Evolutionary conservation across 2,888 invertebrate genomes (phyloP).

Genomic region (Platycheirus rosarum): DNA sequence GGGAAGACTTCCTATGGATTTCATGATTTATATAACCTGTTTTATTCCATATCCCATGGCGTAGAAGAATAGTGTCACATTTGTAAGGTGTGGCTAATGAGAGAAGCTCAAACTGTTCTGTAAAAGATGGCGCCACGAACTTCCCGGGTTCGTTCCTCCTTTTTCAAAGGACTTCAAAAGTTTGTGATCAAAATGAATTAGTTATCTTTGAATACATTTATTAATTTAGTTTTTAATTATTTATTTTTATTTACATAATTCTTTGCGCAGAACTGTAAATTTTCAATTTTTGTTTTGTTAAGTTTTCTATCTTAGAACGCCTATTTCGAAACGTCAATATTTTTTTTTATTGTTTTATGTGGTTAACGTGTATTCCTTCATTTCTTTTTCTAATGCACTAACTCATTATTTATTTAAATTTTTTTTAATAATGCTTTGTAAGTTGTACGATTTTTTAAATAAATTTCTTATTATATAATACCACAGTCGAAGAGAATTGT

Average conservation of each 20-base stretch:
- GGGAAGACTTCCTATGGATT: too few relatives aligned
- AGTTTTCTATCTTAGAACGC: conserved; percentile 44
- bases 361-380: conserved; percentile 58
- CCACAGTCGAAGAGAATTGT: conserved; percentile 81
- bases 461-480: conserved; percentile 82
- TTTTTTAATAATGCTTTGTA: conserved; percentile 28
- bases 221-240: neutral
- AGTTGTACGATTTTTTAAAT: conserved; percentile 49
- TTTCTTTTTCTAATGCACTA: conserved; percentile 53
- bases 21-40: too few relatives aligned
- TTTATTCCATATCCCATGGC: too few relatives aligned
- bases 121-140: too few relatives aligned
- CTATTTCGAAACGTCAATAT: conserved; percentile 66
- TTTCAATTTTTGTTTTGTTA: conserved; percentile 28
- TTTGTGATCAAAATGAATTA: neutral
- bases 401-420: conserved; percentile 30
- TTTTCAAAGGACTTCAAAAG: conserved; percentile 11
- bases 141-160: conserved; percentile 19
- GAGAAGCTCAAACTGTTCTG: too few relatives aligned
- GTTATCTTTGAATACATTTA: neutral
- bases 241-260: conserved; percentile 62
- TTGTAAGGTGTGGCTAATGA: too few relatives aligned
- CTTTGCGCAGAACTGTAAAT: conserved; percentile 67
- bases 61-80: too few relatives aligned
- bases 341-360: conserved; percentile 68